Evolutionary conservation across 2,797 vertebrate genomes (phyloP), one percentile per base, ranked within the genome.

Genomic region (Cossypha heuglini): DNA sequence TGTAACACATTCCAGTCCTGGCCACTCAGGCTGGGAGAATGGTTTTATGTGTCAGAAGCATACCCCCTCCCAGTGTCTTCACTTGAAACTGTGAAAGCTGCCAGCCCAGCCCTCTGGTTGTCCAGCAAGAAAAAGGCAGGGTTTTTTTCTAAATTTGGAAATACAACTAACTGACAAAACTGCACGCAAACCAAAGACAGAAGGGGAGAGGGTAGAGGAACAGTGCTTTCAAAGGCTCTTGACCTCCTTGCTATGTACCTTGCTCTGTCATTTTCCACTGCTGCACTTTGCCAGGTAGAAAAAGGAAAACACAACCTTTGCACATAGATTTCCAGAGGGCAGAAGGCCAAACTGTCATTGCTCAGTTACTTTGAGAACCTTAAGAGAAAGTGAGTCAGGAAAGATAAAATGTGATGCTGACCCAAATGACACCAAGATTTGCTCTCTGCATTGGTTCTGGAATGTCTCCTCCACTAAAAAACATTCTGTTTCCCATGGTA

Each of bases 341-440:
- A 81, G 52, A 78, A 90, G 37, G 52, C 37, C 54, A 76, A 85
- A 37, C 26, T 17, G n/a, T 9, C 40, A 13, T 40, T 85, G 33
- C 40, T 75, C 54, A 31, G 24, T 42, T 87, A 31, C 42, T 86
- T 33, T 71, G 12, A 10, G 17, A 69, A 22, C 31, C 33, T 69
- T 54, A 48, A 62, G n/a, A 86, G 17, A 84, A 91, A 61, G 49
- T n/a, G 49, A 49, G 17, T 82, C 25, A 28, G 54, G 25, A 86
- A 94, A 90, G 71, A 43, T 14, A 91, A 89, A 79, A 89, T n/a
- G 8, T 49, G 17, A 67, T 45, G 26, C 19, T 74, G 55, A 85
- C n/a, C 33, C 63, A 10, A 73, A 49, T 38, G 37, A 52, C 61
- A 85, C 29, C 21, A 62, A 48, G 24, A 28, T 91, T 91, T 89